Evolutionary conservation across 2,888 invertebrate genomes (phyloP), one percentile per base, ranked within the genome.

Genomic region (Phortica okadai): DNA sequence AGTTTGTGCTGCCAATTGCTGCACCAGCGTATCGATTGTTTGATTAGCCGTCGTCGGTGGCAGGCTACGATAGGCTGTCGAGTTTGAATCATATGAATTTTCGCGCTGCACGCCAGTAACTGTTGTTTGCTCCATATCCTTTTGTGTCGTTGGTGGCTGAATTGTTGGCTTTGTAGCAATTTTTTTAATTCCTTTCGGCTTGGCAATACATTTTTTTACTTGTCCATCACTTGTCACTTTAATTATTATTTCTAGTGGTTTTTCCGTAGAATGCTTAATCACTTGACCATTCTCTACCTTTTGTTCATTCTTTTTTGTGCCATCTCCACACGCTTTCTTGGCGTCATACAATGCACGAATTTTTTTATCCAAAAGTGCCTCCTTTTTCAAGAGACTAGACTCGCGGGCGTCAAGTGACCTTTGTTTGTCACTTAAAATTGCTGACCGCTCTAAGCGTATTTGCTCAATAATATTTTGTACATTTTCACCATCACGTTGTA

Each of bases 161-260:
- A 78, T 10, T 82, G 81, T 1, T 85, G 83, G 74, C 81, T 85
- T 83, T 82, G 66, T 62, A 14, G 10, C 50, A 67, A 25, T 69
- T 14, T 25, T 33, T 4, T 73, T 79, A 70, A 25, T 70, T 16
- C 25, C 33, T 4, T 74, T 79, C 1, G 25, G 74, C 4, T 77
- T 84, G 1, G 80, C 50, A 11, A 81, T 42, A 21, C 74, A 82
- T 69, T 83, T 84, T 44, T 82, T 87, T 0, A 81, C 79, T 14
- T 82, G 82, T 6, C 81, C 80, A 42, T 87, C 83, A 73, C 87
- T 85, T 33, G 78, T 83, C 0, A 91, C 82, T 69, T 89, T 90
- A 2, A 91, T 91, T 2, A 91, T 79, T 25, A 91, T 90, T 76
- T 91, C 88, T 2, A 90, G 69, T 0, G 90, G 90, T 0, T 80